These are phyloP conservation scores for Orussus abietinus DNA, from an alignment of 1,140 invertebrate species.

Conservation along the genomic window DNA sequence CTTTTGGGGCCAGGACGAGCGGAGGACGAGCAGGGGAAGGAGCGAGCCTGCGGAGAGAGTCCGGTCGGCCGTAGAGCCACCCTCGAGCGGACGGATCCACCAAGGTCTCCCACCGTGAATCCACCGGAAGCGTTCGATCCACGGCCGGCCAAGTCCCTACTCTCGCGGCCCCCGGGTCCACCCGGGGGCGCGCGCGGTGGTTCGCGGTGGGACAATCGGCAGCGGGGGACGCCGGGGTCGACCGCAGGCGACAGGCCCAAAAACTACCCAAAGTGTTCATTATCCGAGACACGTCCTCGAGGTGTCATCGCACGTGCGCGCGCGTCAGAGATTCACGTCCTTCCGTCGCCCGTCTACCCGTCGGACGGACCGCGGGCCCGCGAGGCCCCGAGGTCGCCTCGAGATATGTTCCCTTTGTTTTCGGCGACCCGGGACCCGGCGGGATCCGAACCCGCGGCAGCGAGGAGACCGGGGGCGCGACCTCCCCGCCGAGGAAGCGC, in stretches of 20 bases:
- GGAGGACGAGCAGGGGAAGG: no score
- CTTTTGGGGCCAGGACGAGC: constrained; percentile 25
- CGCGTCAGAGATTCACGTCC: constrained; percentile 27
- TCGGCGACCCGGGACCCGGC: no score
- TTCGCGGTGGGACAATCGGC: no score
- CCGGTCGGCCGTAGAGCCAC: no score
- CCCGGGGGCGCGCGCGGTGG: constrained; percentile 15
- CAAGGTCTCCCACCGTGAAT: no score
- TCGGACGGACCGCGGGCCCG: constrained; percentile 1
- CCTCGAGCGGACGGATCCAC: no score
- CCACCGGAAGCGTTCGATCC: no score
- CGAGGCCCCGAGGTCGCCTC: no score
- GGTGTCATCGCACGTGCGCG: constrained; percentile 33
- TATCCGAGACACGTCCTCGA: constrained; percentile 40
- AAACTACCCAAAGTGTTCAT: constrained; percentile 51
- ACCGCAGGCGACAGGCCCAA: constrained; percentile 36
- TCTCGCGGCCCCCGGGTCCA: no score
- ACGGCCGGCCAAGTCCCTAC: no score
- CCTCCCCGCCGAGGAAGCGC: constrained; percentile 12
- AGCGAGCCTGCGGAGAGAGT: no score
- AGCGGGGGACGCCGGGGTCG: constrained; percentile 13
- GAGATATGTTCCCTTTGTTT: constrained; percentile 21
- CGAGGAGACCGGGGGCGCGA: constrained; percentile 1
- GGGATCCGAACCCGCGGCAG: constrained; percentile 14
- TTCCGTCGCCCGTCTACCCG: constrained; percentile 24